These are phyloP conservation scores for Drosophila nasuta DNA, from an alignment of 1,140 invertebrate genomes.

Conservation along the genomic window DNA sequence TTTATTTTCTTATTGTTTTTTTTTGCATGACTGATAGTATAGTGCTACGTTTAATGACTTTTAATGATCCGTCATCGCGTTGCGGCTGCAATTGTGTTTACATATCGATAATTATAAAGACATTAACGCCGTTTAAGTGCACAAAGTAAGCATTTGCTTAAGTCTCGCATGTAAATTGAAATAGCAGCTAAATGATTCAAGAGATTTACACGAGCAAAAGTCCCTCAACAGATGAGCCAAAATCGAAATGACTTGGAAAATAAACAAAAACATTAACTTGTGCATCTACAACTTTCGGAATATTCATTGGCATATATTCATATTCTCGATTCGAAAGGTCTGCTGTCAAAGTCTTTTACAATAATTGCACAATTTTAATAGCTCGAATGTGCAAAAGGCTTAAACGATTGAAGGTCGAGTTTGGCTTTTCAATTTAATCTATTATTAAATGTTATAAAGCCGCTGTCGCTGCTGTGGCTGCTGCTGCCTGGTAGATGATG, in stretches of 20 bases:
- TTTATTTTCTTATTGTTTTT: not conserved
- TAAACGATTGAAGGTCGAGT: constrained; percentile 38
- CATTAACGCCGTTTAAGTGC: constrained; percentile 62
- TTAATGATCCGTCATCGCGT: constrained; percentile 55
- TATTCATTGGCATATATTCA: not conserved
- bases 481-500: not conserved
- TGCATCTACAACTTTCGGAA: not conserved
- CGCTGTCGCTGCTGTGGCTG: not conserved
- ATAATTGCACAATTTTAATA: constrained; percentile 25
- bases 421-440: constrained; percentile 28
- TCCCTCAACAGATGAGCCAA: not conserved
- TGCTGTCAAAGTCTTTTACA: constrained; percentile 16
- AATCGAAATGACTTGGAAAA: not conserved
- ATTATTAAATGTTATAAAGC: constrained; percentile 20
- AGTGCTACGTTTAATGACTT: constrained; percentile 39
- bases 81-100: constrained; percentile 51
- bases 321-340: constrained; percentile 3
- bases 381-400: constrained; percentile 17
- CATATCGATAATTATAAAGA: constrained; percentile 72
- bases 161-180: constrained; percentile 34
- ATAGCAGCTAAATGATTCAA: constrained; percentile 28
- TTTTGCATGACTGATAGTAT: constrained; percentile 40
- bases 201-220: constrained; percentile 4
- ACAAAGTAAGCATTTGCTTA: constrained; percentile 34
- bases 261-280: not conserved